A percentile compares a stretch with the other conserved stretches of the same genome.
Conservation (phyloP, 2,113 vertebrate genomes). For the Pygathrix nemaeus region DNA sequence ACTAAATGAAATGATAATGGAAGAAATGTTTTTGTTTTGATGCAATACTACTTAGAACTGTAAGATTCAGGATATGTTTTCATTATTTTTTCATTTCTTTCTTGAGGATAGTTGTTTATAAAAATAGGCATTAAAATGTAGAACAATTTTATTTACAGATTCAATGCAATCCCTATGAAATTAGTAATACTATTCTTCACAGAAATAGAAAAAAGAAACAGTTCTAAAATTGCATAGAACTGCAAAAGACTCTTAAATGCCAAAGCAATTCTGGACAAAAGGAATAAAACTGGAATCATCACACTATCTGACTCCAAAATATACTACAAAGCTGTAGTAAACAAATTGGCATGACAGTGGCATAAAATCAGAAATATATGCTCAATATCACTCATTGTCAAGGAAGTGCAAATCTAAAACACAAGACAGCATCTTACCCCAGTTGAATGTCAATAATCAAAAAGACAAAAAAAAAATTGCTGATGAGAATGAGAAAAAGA, state of each 20-base stretch:
- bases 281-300: background rate
- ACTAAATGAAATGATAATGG: slow-evolving; percentile 20
- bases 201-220: background rate
- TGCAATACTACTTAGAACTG: background rate
- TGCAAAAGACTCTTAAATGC: background rate
- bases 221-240: background rate
- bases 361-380: background rate
- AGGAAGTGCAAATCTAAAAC: background rate
- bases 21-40: background rate
- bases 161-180: background rate
- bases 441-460: background rate
- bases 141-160: background rate
- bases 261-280: background rate
- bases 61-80: background rate
- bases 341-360: background rate
- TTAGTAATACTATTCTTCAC: background rate
- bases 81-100: background rate
- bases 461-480: background rate
- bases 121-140: background rate
- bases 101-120: background rate
- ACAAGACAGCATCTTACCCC: background rate
- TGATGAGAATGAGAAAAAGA: background rate
- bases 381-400: background rate
- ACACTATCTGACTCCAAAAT: background rate
- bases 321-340: background rate